These are phyloP conservation scores for Dreissena polymorpha DNA, from an alignment of 1,140 invertebrate genomes.

Conservation along the genomic window DNA sequence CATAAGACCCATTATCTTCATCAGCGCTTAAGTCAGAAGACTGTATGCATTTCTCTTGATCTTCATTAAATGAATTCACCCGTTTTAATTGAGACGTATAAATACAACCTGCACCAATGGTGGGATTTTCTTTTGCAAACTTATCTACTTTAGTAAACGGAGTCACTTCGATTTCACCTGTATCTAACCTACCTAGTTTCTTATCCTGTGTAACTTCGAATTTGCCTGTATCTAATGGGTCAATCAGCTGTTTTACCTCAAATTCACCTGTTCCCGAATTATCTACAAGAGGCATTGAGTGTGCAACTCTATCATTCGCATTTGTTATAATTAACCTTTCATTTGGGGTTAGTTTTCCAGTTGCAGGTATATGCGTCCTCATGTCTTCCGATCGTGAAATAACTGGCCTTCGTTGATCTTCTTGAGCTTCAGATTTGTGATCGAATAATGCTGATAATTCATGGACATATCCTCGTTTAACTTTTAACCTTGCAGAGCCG, in stretches of 20 bases:
- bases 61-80: no score
- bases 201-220: neutral
- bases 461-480: constrained; percentile 40
- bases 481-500: constrained; percentile 21
- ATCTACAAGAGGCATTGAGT: neutral
- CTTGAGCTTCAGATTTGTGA: constrained; percentile 2
- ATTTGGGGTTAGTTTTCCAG: constrained; percentile 24
- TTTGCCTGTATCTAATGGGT: neutral
- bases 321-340: constrained; percentile 26
- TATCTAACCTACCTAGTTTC: neutral
- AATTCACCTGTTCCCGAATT: constrained; percentile 29
- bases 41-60: no score
- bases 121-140: no score
- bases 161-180: neutral
- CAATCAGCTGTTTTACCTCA: constrained; percentile 7
- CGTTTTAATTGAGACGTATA: no score
- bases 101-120: no score
- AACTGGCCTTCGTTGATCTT: neutral
- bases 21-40: no score
- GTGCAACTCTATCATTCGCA: neutral
- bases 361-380: neutral
- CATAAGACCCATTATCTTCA: neutral
- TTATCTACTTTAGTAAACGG: no score
- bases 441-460: constrained; percentile 40
- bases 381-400: no score